phyloP scores from a whole-genome alignment of 2,888 invertebrate species.

The Latheticus oryzae region DNA sequence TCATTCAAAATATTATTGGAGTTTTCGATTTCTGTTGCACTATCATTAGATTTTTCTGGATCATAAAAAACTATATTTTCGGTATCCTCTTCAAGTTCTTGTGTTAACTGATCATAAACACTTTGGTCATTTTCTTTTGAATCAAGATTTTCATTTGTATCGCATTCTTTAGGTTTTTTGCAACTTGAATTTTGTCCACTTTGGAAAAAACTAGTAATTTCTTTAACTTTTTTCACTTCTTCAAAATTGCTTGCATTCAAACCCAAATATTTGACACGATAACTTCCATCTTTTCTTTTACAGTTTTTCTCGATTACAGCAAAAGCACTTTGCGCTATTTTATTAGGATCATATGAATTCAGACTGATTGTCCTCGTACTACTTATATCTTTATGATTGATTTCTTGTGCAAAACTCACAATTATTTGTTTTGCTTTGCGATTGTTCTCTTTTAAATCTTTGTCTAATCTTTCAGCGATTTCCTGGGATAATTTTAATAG shows the following conservation, averaged over 20 bases:
- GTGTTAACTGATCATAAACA: constrained; percentile 42
- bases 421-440: constrained; percentile 84
- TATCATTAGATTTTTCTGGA: no score
- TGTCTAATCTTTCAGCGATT: constrained; percentile 83
- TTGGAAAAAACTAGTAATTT: constrained; percentile 57
- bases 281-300: constrained; percentile 56
- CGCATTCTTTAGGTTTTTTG: constrained; percentile 1
- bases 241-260: constrained; percentile 86
- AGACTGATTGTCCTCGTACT: constrained; percentile 75
- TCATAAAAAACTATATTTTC: constrained; percentile 45
- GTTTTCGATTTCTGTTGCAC: no score
- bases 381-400: constrained; percentile 68
- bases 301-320: constrained; percentile 73
- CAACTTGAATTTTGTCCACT: constrained; percentile 15
- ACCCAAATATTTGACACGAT: constrained; percentile 76
- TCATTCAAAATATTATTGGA: no score
- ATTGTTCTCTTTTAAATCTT: constrained; percentile 84
- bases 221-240: constrained; percentile 68
- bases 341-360: constrained; percentile 74
- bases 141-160: constrained; percentile 10
- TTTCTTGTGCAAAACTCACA: constrained; percentile 75
- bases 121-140: background rate
- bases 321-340: constrained; percentile 75
- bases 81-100: constrained; percentile 40
- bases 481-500: constrained; percentile 83